phyloP scores from a whole-genome alignment of 2,888 invertebrate species.

The Ditylenchus weischeri region DNA sequence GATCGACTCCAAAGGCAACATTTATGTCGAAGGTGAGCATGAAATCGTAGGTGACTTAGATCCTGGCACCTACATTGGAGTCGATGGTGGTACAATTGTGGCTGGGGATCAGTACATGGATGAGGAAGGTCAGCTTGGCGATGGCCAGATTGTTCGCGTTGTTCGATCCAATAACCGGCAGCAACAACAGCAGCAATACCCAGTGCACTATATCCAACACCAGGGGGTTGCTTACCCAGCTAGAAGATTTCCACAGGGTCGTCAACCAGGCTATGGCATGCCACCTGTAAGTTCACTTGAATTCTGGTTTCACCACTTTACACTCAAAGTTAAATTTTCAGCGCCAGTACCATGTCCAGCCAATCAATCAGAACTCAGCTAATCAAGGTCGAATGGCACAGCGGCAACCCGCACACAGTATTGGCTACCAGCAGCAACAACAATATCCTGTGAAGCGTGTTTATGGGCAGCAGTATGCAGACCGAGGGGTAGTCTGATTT shows the following conservation, averaged over 20 bases:
- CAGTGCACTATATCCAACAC: conserved; percentile 5
- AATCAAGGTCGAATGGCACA: not conserved
- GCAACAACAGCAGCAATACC: not conserved
- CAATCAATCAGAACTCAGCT: conserved; percentile 1
- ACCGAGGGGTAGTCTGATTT: not conserved
- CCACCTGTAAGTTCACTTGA: not conserved
- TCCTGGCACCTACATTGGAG: not conserved
- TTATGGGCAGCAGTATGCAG: too few relatives aligned
- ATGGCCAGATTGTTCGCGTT: conserved; percentile 19
- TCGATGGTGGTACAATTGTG: conserved; percentile 7
- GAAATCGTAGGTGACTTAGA: conserved; percentile 5
- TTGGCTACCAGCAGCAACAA: too few relatives aligned
- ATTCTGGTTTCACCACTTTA: not conserved
- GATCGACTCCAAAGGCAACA: conserved; percentile 6
- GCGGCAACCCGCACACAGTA: too few relatives aligned
- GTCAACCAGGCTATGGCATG: too few relatives aligned
- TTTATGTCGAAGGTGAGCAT: not conserved
- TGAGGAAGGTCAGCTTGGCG: conserved; percentile 27
- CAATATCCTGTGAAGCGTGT: too few relatives aligned
- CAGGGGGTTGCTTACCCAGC: not conserved
- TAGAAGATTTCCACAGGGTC: not conserved
- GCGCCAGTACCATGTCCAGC: conserved; percentile 6
- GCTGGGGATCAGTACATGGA: conserved; percentile 4
- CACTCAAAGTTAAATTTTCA: not conserved
- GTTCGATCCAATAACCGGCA: not conserved